A percentile compares a stretch with the other conserved stretches of the same genome.
phyloP scores from a whole-genome alignment of 1,140 invertebrate genomes.

The Drosophila melanogaster region Release_6_plus_ISO1_MT NT_033777.3:25026001-25026500 shows the following conservation, averaged over 20 bases:
- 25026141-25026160: slow-evolving; percentile 80
- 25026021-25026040: slow-evolving; percentile 60
- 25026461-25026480: slow-evolving; percentile 81
- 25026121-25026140: slow-evolving; percentile 77
- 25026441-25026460: slow-evolving; percentile 83
- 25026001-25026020: slow-evolving; percentile 10
- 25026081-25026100: slow-evolving; percentile 78
- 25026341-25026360: neutral
- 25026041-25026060: slow-evolving; percentile 77
- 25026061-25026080: slow-evolving; percentile 78
- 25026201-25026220: slow-evolving; percentile 69
- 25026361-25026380: neutral
- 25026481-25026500: slow-evolving; percentile 83
- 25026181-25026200: slow-evolving; percentile 81
- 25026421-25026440: slow-evolving; percentile 83
- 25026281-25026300: slow-evolving; percentile 83
- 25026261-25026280: slow-evolving; percentile 45
- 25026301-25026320: slow-evolving; percentile 84
- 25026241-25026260: slow-evolving; percentile 7
- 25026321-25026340: slow-evolving; percentile 73
- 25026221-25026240: neutral
- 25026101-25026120: slow-evolving; percentile 79
- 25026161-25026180: slow-evolving; percentile 80
- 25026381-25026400: slow-evolving; percentile 14
- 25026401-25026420: slow-evolving; percentile 84